These are phyloP conservation scores for Lamellibrachia luymesi DNA, from an alignment of 1,140 invertebrate species.

Conservation along the genomic window DNA sequence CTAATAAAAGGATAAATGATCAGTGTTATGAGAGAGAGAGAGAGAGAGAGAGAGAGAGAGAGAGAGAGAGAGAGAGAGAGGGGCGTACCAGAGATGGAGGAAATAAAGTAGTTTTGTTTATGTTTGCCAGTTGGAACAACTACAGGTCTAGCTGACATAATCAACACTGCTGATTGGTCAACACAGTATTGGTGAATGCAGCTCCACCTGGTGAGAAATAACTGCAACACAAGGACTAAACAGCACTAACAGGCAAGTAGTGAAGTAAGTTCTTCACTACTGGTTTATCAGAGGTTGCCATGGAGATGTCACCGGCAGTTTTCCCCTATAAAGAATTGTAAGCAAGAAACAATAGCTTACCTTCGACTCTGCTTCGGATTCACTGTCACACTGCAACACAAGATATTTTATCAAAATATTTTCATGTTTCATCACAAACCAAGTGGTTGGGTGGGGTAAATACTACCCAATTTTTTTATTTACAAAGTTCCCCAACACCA, in stretches of 20 bases:
- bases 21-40: too few relatives aligned
- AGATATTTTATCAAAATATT: background rate
- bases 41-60: too few relatives aligned
- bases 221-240: background rate
- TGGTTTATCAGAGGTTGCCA: too few relatives aligned
- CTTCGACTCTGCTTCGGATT: background rate
- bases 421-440: background rate
- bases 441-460: too few relatives aligned
- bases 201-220: background rate
- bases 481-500: background rate
- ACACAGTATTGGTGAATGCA: background rate
- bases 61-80: too few relatives aligned
- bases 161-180: background rate
- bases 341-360: background rate
- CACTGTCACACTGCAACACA: background rate
- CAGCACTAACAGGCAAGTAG: background rate
- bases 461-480: too few relatives aligned
- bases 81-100: too few relatives aligned
- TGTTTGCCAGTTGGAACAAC: background rate
- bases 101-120: too few relatives aligned
- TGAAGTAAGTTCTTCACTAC: too few relatives aligned
- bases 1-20: too few relatives aligned
- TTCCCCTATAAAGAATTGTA: background rate
- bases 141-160: too few relatives aligned
- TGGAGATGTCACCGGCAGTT: background rate